Evolutionary conservation across 2,888 invertebrate genomes (phyloP).

Genomic region (Hirtodrosophila confusa): DNA sequence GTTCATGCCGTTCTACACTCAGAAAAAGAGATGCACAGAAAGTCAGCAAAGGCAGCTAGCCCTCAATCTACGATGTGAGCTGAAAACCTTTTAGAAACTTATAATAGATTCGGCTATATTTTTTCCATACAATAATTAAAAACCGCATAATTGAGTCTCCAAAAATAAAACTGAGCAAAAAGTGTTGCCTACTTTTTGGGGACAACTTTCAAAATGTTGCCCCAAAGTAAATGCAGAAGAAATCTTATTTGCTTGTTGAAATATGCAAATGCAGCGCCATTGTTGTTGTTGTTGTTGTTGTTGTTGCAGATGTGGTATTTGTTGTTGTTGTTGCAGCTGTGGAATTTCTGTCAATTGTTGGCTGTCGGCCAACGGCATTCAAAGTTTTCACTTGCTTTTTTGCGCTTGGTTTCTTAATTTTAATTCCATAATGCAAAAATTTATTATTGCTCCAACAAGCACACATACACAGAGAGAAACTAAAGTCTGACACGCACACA

Average conservation of each 20-base stretch:
- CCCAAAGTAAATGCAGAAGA: slow-evolving; percentile 46
- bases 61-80: no score
- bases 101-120: no score
- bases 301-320: slow-evolving; percentile 11
- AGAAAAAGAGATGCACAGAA: no score
- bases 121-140: neutral
- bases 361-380: slow-evolving; percentile 40
- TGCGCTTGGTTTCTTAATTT: slow-evolving; percentile 51
- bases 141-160: no score
- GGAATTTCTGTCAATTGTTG: slow-evolving; percentile 61
- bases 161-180: no score
- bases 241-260: slow-evolving; percentile 57
- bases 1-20: neutral
- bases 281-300: slow-evolving; percentile 7
- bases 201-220: slow-evolving; percentile 36
- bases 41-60: no score
- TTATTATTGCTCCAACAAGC: slow-evolving; percentile 40
- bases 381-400: slow-evolving; percentile 46
- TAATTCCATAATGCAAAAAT: slow-evolving; percentile 62
- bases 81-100: no score
- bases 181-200: slow-evolving; percentile 30
- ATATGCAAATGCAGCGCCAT: slow-evolving; percentile 52
- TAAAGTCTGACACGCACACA: neutral
- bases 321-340: slow-evolving; percentile 24
- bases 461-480: slow-evolving; percentile 6